A percentile compares a stretch with the other conserved stretches of the same genome.
These are phyloP conservation scores for Lanius collurio DNA, from an alignment of 2,113 vertebrate genomes.

Conservation along the genomic window DNA sequence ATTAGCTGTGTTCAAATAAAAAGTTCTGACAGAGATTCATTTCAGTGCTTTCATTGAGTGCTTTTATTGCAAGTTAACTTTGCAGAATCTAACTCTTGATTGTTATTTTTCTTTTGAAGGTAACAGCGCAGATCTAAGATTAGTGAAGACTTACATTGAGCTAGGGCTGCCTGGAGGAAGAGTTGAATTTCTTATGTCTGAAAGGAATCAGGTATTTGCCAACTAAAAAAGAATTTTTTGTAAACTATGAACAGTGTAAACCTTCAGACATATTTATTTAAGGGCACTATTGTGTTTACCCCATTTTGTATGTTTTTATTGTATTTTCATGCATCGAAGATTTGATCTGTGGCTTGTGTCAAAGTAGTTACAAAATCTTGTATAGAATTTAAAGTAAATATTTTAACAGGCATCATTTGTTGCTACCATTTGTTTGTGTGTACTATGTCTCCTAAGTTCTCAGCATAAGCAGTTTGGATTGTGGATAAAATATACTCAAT, in stretches of 20 bases:
- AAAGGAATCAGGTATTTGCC: constrained; percentile 92
- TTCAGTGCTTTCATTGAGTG: neutral
- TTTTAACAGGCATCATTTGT: neutral
- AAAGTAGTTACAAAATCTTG: neutral
- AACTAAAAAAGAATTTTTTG: neutral
- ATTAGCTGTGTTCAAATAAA: constrained; percentile 15
- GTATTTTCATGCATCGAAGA: neutral
- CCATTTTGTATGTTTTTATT: neutral
- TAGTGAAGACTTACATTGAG: constrained; percentile 97
- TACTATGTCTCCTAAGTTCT: neutral
- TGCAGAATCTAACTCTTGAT: neutral
- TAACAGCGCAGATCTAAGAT: constrained; percentile 94
- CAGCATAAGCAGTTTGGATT: neutral
- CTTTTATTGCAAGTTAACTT: neutral
- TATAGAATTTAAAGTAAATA: neutral
- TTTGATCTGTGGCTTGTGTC: neutral
- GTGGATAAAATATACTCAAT: neutral
- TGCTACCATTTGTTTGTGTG: neutral
- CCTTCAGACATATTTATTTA: neutral
- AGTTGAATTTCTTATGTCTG: constrained; percentile 98
- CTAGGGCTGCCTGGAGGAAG: constrained; percentile 93
- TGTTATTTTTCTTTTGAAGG: constrained; percentile 74
- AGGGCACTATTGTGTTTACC: neutral
- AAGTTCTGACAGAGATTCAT: neutral
- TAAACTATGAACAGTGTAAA: neutral